A percentile compares a stretch with the other conserved stretches of the same genome.
Conservation (phyloP, 2,888 invertebrate genomes). For the Drosophila colorata region DNA sequence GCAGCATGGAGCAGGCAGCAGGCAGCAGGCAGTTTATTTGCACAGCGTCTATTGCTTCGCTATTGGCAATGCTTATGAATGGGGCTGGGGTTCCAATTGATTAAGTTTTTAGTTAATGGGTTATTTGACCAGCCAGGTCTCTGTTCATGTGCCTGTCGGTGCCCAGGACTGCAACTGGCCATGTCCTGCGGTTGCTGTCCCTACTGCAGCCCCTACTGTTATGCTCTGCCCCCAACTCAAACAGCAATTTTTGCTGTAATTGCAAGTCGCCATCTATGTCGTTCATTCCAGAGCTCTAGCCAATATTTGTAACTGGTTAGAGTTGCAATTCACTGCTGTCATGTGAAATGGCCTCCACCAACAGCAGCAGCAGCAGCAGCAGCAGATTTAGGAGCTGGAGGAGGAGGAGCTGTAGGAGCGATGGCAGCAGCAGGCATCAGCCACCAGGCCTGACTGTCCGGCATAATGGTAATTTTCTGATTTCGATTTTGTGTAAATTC, state of each 20-base stretch:
- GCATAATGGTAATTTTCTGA: conserved; percentile 78
- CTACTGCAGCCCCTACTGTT: neutral
- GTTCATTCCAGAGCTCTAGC: conserved; percentile 41
- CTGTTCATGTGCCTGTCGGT: conserved; percentile 14
- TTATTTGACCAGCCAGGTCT: conserved; percentile 68
- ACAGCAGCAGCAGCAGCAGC: too few relatives aligned
- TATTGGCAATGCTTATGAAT: conserved; percentile 51
- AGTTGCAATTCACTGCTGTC: conserved; percentile 71
- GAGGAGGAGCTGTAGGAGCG: conserved; percentile 1
- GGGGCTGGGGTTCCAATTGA: conserved; percentile 81
- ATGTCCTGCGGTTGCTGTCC: conserved; percentile 62
- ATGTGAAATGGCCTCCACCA: conserved; percentile 51
- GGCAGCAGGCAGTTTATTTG: conserved; percentile 35
- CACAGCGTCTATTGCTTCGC: conserved; percentile 28
- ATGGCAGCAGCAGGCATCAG: conserved; percentile 16
- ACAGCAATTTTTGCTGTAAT: conserved; percentile 77
- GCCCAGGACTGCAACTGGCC: conserved; percentile 19
- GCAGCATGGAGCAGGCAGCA: neutral
- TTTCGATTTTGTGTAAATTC: conserved; percentile 79
- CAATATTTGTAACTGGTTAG: conserved; percentile 76
- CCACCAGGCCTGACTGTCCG: conserved; percentile 48
- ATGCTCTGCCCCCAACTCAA: conserved; percentile 43
- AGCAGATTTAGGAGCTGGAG: too few relatives aligned
- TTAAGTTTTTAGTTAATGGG: conserved; percentile 84
- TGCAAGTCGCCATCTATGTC: conserved; percentile 73